These are phyloP conservation scores for Pterophyllum scalare DNA, from an alignment of 2,113 vertebrate species.

Conservation along the genomic window DNA sequence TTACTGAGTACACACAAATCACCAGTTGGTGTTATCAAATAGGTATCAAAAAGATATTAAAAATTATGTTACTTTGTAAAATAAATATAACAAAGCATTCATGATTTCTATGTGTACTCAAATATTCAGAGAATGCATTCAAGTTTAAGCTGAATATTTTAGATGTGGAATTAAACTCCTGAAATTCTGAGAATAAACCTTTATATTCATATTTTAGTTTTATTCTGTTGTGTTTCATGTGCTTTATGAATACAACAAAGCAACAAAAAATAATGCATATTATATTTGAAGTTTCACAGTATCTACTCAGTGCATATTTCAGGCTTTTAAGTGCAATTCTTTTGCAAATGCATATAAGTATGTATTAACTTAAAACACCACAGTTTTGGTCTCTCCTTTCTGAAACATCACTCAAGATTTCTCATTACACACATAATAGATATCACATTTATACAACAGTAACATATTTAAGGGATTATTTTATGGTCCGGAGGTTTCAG, in stretches of 20 bases:
- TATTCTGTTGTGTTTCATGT: too few species aligned
- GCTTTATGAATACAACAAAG: not conserved
- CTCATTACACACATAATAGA: constrained; percentile 15
- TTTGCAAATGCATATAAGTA: not conserved
- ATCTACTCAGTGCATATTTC: not conserved
- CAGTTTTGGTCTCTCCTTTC: not conserved
- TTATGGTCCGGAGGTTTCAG: constrained; percentile 13
- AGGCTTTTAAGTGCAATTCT: not conserved
- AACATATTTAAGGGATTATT: constrained; percentile 46
- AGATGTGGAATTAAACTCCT: not conserved
- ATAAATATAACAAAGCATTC: not conserved
- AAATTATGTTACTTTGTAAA: not conserved
- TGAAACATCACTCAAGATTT: not conserved
- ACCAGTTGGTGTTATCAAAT: not conserved
- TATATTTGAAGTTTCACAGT: not conserved
- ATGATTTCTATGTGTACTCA: not conserved
- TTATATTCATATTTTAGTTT: not conserved
- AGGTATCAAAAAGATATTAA: constrained; percentile 19
- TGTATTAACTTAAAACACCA: not conserved
- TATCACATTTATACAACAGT: constrained; percentile 34
- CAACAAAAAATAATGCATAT: not conserved
- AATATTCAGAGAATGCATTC: not conserved
- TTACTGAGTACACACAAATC: not conserved
- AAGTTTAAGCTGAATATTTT: not conserved
- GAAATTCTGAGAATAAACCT: not conserved